Evolutionary conservation across 2,113 vertebrate species (phyloP), one percentile per base, ranked within the genome.

Genomic region (Diphyllodes magnificus): DNA sequence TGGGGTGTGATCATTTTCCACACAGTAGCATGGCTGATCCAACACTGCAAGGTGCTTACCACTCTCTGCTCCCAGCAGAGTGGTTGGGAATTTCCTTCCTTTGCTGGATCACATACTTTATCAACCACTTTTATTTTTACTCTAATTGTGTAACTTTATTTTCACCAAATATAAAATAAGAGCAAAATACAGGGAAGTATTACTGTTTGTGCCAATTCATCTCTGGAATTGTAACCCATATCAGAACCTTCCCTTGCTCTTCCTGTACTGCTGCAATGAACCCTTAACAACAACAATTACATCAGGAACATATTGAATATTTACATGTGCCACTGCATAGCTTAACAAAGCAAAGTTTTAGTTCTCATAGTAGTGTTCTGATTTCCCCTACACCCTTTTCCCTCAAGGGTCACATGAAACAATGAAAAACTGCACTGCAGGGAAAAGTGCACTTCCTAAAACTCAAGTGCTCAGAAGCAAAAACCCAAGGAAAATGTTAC

Each of bases 131-230:
- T 92, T 96, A 94, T 97, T 98, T 96, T 92, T 23, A 85, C 40
- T 93, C 73, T 94, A 94, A 95, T 94, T 92, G 97, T 93, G 89
- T 88, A 51, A 66, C 51, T 90, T 89, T 81, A 80, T 92, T 96
- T 96, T 92, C 95, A 95, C 53, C 78, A 86, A 94, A 88, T 86
- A 95, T 91, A 97, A 97, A 97, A 87, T 88, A 91, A 57, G 72
- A 95, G 82, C 83, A 98, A 98, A 98, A 98, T 98, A 91, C 95
- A 98, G 95, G 98, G 97, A 98, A 98, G 90, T 97, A 56, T 63
- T 81, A 60, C 50, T 83, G 15, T 63, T 68, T 50, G 73, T 88
- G 95, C 97, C 97, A 97, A 96, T 92, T 97, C 71, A 86, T 53
- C 37, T 79, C 51, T 66, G 76, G 83, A 68, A 98, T 98, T 98